Conservation (phyloP, 2,888 invertebrate species). For the Drosophila trichaetosa region DNA sequence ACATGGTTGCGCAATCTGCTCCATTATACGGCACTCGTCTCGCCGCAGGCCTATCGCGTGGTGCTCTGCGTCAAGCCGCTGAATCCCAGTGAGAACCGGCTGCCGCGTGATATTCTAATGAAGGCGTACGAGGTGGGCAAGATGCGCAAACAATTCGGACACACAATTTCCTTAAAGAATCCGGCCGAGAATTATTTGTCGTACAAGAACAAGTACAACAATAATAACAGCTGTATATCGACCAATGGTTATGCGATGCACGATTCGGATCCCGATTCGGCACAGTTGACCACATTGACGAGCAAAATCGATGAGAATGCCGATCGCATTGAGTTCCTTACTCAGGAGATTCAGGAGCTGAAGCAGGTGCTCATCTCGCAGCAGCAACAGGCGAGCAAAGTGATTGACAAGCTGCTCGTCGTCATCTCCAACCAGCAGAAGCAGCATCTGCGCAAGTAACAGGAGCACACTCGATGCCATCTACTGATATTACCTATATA, state of each 20-base stretch:
- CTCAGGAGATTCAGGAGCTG: conserved; percentile 89
- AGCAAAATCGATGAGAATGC: conserved; percentile 89
- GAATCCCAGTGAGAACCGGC: conserved; percentile 92
- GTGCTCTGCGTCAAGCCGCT: conserved; percentile 93
- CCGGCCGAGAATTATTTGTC: conserved; percentile 88
- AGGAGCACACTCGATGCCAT: conserved; percentile 42
- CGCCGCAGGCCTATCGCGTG: conserved; percentile 92
- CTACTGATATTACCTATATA: conserved; percentile 39
- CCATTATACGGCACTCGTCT: conserved; percentile 91
- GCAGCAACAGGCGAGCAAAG: conserved; percentile 85
- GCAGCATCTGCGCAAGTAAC: conserved; percentile 84
- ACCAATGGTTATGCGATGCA: conserved; percentile 85
- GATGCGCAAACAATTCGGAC: conserved; percentile 89
- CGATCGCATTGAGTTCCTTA: conserved; percentile 88
- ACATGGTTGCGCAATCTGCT: conserved; percentile 90
- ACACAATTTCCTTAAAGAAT: conserved; percentile 89
- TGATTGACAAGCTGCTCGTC: conserved; percentile 84
- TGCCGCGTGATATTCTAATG: conserved; percentile 92
- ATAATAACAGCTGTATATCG: conserved; percentile 86
- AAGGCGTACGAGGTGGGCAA: conserved; percentile 93
- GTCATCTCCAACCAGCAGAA: conserved; percentile 85
- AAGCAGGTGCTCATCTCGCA: conserved; percentile 86
- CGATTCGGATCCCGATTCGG: conserved; percentile 86
- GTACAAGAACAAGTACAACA: conserved; percentile 88
- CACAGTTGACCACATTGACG: conserved; percentile 87